Percentiles rank a stretch among this genome's conserved stretches.
These are phyloP conservation scores for Trichogramma evanescens DNA, from an alignment of 2,888 invertebrate species.

Conservation along the genomic window DNA sequence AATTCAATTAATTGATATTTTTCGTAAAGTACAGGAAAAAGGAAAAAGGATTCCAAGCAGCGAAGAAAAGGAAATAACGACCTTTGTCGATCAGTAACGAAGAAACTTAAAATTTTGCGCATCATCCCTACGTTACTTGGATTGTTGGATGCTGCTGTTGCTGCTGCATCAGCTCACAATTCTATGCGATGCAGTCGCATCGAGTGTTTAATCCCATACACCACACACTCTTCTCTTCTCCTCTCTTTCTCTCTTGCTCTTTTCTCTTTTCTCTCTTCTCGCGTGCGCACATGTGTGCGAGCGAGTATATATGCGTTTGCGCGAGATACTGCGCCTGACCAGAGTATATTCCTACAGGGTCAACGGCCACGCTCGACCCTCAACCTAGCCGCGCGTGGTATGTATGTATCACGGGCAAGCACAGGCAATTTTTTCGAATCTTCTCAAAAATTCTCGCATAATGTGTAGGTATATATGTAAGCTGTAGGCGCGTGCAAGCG, in stretches of 20 bases:
- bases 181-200: too few species aligned
- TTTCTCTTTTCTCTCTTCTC: too few species aligned
- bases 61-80: slow-evolving; percentile 3
- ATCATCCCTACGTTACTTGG: neutral
- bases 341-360: slow-evolving; percentile 29
- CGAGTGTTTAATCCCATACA: too few species aligned
- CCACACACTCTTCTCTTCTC: too few species aligned
- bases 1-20: too few species aligned
- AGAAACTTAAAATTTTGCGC: slow-evolving; percentile 28
- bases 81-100: slow-evolving; percentile 9
- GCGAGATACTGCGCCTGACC: neutral
- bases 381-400: slow-evolving; percentile 34
- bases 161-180: too few species aligned
- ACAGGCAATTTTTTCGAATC: neutral
- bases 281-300: too few species aligned
- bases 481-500: too few species aligned
- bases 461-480: neutral
- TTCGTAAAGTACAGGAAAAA: too few species aligned
- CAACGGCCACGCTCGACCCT: slow-evolving; percentile 45
- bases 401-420: neutral
- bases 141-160: too few species aligned
- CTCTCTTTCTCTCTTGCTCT: too few species aligned
- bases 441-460: neutral
- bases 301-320: neutral
- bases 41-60: too few species aligned